phyloP scores from a whole-genome alignment of 1,140 invertebrate genomes.

The Tyrophagus putrescentiae region DNA sequence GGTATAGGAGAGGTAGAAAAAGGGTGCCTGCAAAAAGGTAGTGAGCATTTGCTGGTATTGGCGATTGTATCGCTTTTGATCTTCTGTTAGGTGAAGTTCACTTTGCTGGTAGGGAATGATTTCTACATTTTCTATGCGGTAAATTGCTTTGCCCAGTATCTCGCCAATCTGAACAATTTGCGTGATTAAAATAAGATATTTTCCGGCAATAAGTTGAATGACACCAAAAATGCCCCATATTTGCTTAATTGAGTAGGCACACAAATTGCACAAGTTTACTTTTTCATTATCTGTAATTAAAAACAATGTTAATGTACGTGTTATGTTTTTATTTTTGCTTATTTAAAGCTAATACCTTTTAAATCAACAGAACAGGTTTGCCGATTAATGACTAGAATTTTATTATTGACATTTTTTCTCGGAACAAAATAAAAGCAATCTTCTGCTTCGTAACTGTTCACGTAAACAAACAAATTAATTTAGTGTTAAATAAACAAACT shows the following conservation, averaged over 20 bases:
- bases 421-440: slow-evolving; percentile 13
- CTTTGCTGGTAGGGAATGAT: slow-evolving; percentile 70
- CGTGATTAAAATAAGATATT: slow-evolving; percentile 81
- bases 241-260: neutral
- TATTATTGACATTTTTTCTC: neutral
- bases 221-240: slow-evolving; percentile 18
- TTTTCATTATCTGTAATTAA: neutral
- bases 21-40: slow-evolving; percentile 48
- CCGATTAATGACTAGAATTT: slow-evolving; percentile 1
- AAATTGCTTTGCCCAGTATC: slow-evolving; percentile 68
- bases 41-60: slow-evolving; percentile 66
- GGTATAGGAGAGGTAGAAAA: slow-evolving; percentile 79
- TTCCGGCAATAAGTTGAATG: slow-evolving; percentile 37
- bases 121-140: slow-evolving; percentile 62
- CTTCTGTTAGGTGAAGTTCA: slow-evolving; percentile 57
- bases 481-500: no score
- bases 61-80: slow-evolving; percentile 59
- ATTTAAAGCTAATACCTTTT: neutral
- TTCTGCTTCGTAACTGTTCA: neutral
- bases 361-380: neutral
- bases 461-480: no score
- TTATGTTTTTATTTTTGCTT: neutral
- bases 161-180: slow-evolving; percentile 65
- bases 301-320: neutral
- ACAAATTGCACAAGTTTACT: neutral